Base-by-base conservation (phyloP, 1,140 invertebrate species). In the Drosophila virilis region DNA sequence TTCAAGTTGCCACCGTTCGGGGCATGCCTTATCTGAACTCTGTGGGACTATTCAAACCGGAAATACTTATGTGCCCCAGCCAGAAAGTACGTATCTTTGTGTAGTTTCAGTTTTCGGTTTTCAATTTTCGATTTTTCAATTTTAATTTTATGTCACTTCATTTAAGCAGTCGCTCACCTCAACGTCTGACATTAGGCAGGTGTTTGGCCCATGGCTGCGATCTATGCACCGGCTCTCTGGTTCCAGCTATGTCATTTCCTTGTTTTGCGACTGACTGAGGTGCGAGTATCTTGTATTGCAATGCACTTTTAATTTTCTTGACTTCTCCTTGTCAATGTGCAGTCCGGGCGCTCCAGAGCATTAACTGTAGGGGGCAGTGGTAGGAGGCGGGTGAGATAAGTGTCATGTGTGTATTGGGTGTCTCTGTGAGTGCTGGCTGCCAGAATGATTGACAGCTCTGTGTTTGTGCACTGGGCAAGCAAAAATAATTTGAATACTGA, bases 1-100 rank as follows among this genome's bases (percentile, higher is more conserved):
- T 33, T 32, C 32, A 46, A 61, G 32, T 40, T 64, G 22, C 15
- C 52, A 61, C 35, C 42, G 52, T 57, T 54, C 13, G 67, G 59
- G 40, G 54, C 80, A 74, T 82, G 80, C 79, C 80, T 82, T 82
- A 82, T 82, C 80, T 75, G 50, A 58, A 52, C 65, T 82, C 64
- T 61, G 60, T 54, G 69, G 35, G 52, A 65, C 55, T 74, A 55
- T 58, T 59, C 46, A 61, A 55, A 28, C 66, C 66, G 66, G 72
- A 55, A 74, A 37, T 50, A 62, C 58, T 62, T 69, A 50, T 48
- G 35, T 48, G 60, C 65, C 46, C 40, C 35, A 51, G 12, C 8
- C 37, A 45, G 28, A 15, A 33, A 13, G 45, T 13, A 7, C 8
- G 35, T 70, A 43, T 59, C 38, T 60, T 40, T 57, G 43, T 45